A percentile compares a stretch with the other conserved stretches of the same genome.
Evolutionary conservation across 2,888 invertebrate genomes (phyloP).

Genomic region (Pammene fasciana): DNA sequence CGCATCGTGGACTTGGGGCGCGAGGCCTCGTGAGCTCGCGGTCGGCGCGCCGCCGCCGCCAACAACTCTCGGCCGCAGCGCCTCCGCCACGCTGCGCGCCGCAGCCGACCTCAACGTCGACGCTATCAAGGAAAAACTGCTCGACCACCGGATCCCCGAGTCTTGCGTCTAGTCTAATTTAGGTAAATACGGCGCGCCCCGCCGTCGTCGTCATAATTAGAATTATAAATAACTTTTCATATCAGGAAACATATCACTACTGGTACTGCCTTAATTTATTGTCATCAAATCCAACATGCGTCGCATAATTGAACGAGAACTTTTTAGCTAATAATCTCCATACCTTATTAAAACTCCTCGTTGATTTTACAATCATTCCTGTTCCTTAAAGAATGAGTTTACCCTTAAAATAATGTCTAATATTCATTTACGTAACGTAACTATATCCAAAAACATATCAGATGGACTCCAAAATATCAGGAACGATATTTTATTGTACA

Average conservation of each 20-base stretch:
- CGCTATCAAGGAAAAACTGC: conserved; percentile 93
- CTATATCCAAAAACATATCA: conserved; percentile 32
- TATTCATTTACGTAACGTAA: not conserved
- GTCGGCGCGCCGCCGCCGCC: conserved; percentile 52
- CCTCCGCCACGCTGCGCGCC: conserved; percentile 76
- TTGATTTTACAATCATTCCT: too few species aligned
- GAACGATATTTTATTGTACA: conserved; percentile 30
- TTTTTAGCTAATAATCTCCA: too few species aligned
- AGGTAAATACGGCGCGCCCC: conserved; percentile 17
- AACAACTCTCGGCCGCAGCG: conserved; percentile 68
- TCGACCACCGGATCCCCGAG: conserved; percentile 93
- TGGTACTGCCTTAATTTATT: not conserved
- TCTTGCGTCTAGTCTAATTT: conserved; percentile 89
- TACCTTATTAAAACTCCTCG: too few species aligned
- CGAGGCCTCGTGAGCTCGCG: conserved; percentile 70
- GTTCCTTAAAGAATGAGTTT: too few species aligned
- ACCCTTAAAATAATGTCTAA: too few species aligned
- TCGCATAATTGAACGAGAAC: too few species aligned
- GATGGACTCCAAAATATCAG: conserved; percentile 6
- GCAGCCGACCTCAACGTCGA: conserved; percentile 87
- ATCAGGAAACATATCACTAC: conserved; percentile 11
- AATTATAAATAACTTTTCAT: not conserved
- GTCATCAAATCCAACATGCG: too few species aligned
- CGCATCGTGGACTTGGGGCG: conserved; percentile 83
- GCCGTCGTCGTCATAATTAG: not conserved